A percentile compares a stretch with the other conserved stretches of the same genome.
phyloP scores from a whole-genome alignment of 2,888 invertebrate genomes.

The Argyra leucocephala region DNA sequence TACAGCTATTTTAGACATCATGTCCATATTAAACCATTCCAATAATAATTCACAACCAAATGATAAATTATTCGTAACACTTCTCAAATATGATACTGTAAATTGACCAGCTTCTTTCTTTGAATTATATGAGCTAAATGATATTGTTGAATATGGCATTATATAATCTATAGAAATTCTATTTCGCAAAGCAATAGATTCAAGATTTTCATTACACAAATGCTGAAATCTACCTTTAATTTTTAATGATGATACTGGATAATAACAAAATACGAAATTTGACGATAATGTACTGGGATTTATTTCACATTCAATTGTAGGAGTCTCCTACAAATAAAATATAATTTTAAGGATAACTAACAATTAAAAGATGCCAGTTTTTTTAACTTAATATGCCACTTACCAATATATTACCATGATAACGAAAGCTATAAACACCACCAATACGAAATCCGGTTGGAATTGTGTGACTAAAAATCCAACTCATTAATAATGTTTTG shows the following conservation, averaged over 20 bases:
- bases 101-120: constrained; percentile 32
- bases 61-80: constrained; percentile 34
- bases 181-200: constrained; percentile 26
- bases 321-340: constrained; percentile 34
- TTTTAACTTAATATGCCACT: no score
- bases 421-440: constrained; percentile 34
- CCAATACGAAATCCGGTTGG: constrained; percentile 41
- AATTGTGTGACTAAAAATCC: constrained; percentile 37
- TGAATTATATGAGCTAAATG: constrained; percentile 35
- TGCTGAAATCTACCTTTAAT: constrained; percentile 34
- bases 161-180: constrained; percentile 33
- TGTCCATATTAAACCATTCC: constrained; percentile 34
- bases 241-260: constrained; percentile 28
- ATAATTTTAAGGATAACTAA: no score
- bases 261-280: constrained; percentile 36
- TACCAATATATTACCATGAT: constrained; percentile 35
- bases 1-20: constrained; percentile 32
- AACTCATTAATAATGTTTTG: constrained; percentile 33
- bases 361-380: neutral
- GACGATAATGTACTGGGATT: constrained; percentile 39
- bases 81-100: constrained; percentile 37
- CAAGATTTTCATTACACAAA: constrained; percentile 24
- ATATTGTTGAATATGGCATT: constrained; percentile 33
- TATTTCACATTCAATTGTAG: constrained; percentile 38
- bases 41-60: constrained; percentile 37